Percentiles rank a stretch among this genome's conserved stretches.
phyloP scores from a whole-genome alignment of 2,113 vertebrate genomes.

The Dissostichus mawsoni region DNA sequence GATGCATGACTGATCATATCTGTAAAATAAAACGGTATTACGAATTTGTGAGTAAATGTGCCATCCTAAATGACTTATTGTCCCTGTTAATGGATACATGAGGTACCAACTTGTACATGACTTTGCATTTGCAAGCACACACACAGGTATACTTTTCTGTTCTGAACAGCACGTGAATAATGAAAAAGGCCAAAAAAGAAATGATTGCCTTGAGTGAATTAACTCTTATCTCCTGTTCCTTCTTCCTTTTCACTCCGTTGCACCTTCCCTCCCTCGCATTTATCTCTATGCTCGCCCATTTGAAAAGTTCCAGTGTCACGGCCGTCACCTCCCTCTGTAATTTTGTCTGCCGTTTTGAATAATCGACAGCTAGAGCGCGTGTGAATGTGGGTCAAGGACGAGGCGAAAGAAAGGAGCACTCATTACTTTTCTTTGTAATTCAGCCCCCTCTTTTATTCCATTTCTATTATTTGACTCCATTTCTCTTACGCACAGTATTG shows the following conservation, averaged over 20 bases:
- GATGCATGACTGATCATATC: neutral
- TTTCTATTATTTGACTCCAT: slow-evolving; percentile 52
- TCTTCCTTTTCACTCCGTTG: slow-evolving; percentile 32
- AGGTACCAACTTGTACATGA: too few relatives aligned
- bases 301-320: slow-evolving; percentile 56
- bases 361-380: slow-evolving; percentile 57
- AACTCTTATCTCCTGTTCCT: neutral
- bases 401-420: slow-evolving; percentile 33
- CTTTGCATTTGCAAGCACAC: neutral
- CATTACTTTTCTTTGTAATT: slow-evolving; percentile 61
- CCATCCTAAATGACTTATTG: neutral
- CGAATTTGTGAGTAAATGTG: neutral
- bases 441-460: slow-evolving; percentile 30
- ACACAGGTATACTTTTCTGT: neutral
- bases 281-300: slow-evolving; percentile 33
- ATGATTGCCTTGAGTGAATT: slow-evolving; percentile 17
- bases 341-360: slow-evolving; percentile 65
- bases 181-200: neutral
- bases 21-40: neutral
- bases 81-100: neutral
- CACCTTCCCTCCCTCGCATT: slow-evolving; percentile 42
- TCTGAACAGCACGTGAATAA: slow-evolving; percentile 1
- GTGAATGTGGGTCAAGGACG: slow-evolving; percentile 76
- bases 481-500: slow-evolving; percentile 56
- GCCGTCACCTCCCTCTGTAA: slow-evolving; percentile 59